Evolutionary conservation across 2,113 vertebrate genomes (phyloP), one percentile per base, ranked within the genome.

Genomic region (Strigops habroptila): DNA sequence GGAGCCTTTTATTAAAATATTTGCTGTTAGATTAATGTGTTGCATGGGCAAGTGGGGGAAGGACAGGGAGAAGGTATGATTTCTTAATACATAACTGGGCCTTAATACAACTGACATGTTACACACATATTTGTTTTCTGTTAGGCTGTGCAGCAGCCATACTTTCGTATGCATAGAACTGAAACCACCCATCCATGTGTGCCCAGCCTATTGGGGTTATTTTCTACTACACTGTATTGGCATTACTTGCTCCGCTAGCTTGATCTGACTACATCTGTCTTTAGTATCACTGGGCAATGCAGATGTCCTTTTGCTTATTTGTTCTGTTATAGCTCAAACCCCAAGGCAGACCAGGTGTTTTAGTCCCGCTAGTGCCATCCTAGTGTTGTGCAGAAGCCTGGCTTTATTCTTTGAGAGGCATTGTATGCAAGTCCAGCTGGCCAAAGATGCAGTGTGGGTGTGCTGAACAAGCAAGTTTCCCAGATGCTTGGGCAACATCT

Each of bases 1-100:
- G 65, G 28, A 74, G 59, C 3, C 39, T 39, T 96, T 93, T 92
- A 93, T 79, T 86, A 69, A 95, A 88, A 60, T 90, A 81, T 85
- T 88, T 91, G 18, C 43, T 67, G 46, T 65, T 78, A 88, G 41
- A n/a, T 62, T 86, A 88, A 24, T 63, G 30, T 67, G 35, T 83
- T 59, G 17, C 4, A 49, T 0, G 18, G 13, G 6, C 46, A 71
- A 44, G 14, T 23, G 16, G 21, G 11, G 44, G 12, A 82, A 44
- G 67, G 49, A n/a, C 7, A 1, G 22, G 24, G 74, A 78, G 10
- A 59, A 23, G 28, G 5, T 82, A 28, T 19, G 39, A 52, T 79
- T 86, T 27, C 27, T 69, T 49, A 68, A 37, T 73, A 37, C 10
- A 1, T 55, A 87, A 28, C 28, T 49, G 10, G 14, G 16, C 7